Evolutionary conservation across 2,888 invertebrate genomes (phyloP), one percentile per base, ranked within the genome.

Genomic region (Bruchidius siliquastri): DNA sequence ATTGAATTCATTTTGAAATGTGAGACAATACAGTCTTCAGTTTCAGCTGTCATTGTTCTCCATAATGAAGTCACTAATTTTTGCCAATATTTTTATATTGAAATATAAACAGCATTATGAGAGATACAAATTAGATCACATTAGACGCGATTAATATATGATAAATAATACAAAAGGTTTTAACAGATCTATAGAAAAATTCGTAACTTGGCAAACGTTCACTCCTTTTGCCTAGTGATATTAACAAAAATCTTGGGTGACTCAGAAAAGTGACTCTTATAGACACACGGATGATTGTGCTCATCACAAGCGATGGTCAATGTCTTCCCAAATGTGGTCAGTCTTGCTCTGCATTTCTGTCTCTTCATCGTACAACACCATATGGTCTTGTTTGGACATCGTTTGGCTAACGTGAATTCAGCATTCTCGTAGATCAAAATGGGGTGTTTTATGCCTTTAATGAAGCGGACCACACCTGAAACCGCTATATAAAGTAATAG

Each of bases 301-400:
- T 75, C 72, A 66, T 75, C 74, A 69, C 77, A 76, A 18, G 73
- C 74, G 30, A 81, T 73, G 22, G 73, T 72, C 69, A 81, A 71
- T 0, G 73, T 76, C 66, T 75, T 74, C 8, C 78, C 79, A 21
- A 69, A 76, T 10, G 80, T 77, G 0, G 70, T 71, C 26, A 80
- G 72, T 71, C 81, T 75, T n/a, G 76, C 77, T 75, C 78, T 81
- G 68, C 81, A 80, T 68, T 74, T 79, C 10, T 75, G 73, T 71
- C 72, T 71, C 76, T 78, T 78, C 69, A 74, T 74, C n/a, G 73
- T 72, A 68, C 81, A 81, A 18, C 73, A 75, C 81, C 81, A 80
- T n/a, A 73, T 20, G 0, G 77, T 77, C 71, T 73, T 76, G 69
- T 77, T 26, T 0, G 68, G 20, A 10, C 66, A 72, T 71, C 69